phyloP scores from a whole-genome alignment of 2,113 vertebrate species.

The Menura novaehollandiae region DNA sequence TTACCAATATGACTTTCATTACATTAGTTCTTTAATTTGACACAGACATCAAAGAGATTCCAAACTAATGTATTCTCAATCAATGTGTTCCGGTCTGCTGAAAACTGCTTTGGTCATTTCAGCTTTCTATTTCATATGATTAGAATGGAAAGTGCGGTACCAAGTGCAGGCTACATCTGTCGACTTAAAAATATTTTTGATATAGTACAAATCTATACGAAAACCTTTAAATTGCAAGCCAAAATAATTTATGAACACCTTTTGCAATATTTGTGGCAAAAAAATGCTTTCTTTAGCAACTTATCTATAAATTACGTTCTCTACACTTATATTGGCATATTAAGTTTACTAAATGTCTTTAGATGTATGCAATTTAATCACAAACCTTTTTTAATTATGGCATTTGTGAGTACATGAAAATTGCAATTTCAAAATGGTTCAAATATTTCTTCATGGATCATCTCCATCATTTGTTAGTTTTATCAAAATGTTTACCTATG shows the following conservation, averaged over 20 bases:
- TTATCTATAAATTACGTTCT: neutral
- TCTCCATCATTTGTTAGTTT: neutral
- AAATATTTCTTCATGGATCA: neutral
- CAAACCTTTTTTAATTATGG: neutral
- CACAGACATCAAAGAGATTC: conserved; percentile 16
- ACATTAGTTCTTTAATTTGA: conserved; percentile 44
- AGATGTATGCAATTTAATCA: neutral
- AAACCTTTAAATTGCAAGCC: neutral
- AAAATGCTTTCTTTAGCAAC: neutral
- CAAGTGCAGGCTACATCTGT: neutral
- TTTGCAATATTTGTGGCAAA: neutral
- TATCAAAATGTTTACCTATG: neutral
- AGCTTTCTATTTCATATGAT: neutral
- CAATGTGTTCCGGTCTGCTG: conserved; percentile 13
- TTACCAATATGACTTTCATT: conserved; percentile 36
- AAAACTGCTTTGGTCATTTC: conserved; percentile 7
- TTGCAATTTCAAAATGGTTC: neutral
- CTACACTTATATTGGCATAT: neutral
- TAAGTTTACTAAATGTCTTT: neutral
- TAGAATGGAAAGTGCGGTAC: neutral
- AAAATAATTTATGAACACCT: neutral
- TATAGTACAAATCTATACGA: neutral
- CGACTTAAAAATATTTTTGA: neutral
- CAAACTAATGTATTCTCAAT: conserved; percentile 27
- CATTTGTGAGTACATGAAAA: neutral